Conservation (phyloP, 2,113 vertebrate species). For the Pituophis catenifer region DNA sequence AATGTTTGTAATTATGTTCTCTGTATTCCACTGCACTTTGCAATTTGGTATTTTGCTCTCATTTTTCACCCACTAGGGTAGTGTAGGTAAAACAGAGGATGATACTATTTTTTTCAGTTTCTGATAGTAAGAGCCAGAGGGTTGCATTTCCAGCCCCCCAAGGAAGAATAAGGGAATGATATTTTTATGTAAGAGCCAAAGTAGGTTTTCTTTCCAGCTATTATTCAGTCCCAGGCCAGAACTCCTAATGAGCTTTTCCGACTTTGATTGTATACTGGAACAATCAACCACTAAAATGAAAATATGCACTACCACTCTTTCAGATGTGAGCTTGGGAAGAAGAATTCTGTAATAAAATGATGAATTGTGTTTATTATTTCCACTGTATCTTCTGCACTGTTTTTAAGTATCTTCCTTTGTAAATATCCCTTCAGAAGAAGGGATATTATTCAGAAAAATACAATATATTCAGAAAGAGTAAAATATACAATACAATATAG, state of each 20-base stretch:
- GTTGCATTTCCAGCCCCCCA: neutral
- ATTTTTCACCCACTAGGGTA: neutral
- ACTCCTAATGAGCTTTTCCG: neutral
- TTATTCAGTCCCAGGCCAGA: neutral
- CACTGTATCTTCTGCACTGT: neutral
- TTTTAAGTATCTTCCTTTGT: neutral
- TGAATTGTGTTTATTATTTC: neutral
- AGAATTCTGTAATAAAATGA: neutral
- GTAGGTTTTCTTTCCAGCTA: neutral
- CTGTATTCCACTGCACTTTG: neutral
- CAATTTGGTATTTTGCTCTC: neutral
- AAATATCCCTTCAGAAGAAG: neutral
- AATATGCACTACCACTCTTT: neutral
- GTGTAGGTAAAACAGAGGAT: neutral
- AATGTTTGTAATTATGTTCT: neutral
- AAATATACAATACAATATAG: neutral
- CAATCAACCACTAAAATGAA: neutral
- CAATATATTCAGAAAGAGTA: too few species aligned
- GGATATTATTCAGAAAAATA: neutral
- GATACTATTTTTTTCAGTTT: neutral
- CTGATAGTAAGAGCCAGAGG: neutral
- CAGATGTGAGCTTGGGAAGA: neutral
- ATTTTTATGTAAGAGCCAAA: neutral
- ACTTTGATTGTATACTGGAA: neutral
- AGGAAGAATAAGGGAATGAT: neutral